These are phyloP conservation scores for Coptodon rendalli DNA, from an alignment of 2,113 vertebrate species.

Conservation along the genomic window DNA sequence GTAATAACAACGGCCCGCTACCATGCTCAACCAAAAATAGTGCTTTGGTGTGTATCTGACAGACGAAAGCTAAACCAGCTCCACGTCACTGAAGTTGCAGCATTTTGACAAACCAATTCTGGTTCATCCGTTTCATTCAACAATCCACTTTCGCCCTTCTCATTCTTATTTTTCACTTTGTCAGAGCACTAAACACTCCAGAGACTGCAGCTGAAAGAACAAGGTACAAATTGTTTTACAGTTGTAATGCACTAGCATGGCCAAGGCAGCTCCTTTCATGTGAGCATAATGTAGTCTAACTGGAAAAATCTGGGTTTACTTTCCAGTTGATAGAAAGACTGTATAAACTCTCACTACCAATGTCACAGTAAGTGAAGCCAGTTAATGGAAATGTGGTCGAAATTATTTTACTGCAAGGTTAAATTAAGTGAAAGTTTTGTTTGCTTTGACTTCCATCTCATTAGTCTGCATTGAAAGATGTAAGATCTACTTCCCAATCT, in stretches of 20 bases:
- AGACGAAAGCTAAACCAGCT: too few relatives aligned
- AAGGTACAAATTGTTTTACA: neutral
- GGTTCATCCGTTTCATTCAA: too few relatives aligned
- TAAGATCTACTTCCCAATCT: neutral
- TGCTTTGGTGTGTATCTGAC: too few relatives aligned
- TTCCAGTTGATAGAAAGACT: neutral
- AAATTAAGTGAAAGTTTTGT: neutral
- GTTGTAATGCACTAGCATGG: neutral
- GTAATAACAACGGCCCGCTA: too few relatives aligned
- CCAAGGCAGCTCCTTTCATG: neutral
- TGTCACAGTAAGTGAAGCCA: neutral
- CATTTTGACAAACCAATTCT: too few relatives aligned
- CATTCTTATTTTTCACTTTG: neutral
- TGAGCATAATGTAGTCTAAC: neutral
- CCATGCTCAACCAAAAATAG: too few relatives aligned
- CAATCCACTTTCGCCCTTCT: rapidly evolving
- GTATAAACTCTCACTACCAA: neutral
- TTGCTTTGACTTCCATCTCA: neutral
- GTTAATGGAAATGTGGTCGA: neutral
- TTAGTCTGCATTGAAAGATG: neutral
- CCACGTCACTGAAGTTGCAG: too few relatives aligned
- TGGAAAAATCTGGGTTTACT: neutral
- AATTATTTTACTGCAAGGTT: neutral
- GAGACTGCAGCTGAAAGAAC: neutral
- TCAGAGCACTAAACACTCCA: neutral